A percentile compares a stretch with the other conserved stretches of the same genome.
These are phyloP conservation scores for Mus caroli DNA, from an alignment of 2,797 vertebrate species.

Conservation along the genomic window DNA sequence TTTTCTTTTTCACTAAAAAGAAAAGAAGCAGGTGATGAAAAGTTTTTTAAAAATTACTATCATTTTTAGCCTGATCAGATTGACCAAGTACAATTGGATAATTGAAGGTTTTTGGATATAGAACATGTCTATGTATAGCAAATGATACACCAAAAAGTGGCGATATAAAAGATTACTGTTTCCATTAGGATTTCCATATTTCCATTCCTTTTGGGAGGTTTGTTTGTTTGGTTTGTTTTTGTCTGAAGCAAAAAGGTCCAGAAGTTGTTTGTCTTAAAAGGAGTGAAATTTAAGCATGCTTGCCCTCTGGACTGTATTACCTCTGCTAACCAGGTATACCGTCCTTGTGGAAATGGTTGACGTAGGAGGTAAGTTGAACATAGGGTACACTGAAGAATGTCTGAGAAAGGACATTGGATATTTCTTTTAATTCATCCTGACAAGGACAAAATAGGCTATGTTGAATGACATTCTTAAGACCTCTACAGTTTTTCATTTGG, in stretches of 20 bases:
- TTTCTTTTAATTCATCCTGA: slow-evolving; percentile 34
- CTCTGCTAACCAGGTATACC: background rate
- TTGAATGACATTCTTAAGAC: slow-evolving; percentile 43
- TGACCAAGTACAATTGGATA: background rate
- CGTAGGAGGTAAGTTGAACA: background rate
- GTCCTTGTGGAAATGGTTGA: background rate
- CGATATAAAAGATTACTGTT: slow-evolving; percentile 22
- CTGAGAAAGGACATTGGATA: slow-evolving; percentile 10
- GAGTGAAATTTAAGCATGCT: background rate
- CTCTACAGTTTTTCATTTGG: slow-evolving; percentile 18
- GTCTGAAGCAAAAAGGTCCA: background rate
- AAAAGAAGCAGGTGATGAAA: background rate
- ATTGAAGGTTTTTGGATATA: slow-evolving; percentile 24
- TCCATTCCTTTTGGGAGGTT: slow-evolving; percentile 1
- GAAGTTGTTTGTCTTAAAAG: slow-evolving; percentile 28
- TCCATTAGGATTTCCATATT: slow-evolving; percentile 27
- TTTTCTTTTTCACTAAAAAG: background rate
- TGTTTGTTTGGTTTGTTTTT: background rate
- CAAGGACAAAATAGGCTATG: background rate
- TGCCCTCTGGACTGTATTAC: background rate
- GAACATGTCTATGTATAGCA: background rate
- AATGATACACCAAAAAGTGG: background rate
- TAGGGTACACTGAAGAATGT: background rate
- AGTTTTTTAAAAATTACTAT: background rate
- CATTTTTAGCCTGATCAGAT: slow-evolving; percentile 41